A percentile compares a stretch with the other conserved stretches of the same genome.
These are phyloP conservation scores for Steinernema feltiae DNA, from an alignment of 1,140 invertebrate genomes.

Conservation along the genomic window DNA sequence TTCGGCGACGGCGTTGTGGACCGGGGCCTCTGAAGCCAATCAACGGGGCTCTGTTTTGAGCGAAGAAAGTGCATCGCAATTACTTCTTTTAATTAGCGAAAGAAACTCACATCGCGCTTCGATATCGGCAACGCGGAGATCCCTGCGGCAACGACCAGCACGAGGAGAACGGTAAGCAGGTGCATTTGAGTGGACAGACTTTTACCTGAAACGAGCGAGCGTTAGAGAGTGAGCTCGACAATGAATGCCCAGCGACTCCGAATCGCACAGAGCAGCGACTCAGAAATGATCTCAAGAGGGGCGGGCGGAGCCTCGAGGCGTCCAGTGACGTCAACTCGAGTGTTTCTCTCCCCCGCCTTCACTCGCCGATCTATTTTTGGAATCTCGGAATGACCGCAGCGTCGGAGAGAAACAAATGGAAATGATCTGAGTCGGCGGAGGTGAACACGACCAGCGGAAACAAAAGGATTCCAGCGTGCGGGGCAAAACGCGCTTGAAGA, in stretches of 20 bases:
- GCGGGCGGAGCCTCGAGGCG: background rate
- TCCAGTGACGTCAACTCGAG: background rate
- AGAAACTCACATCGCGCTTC: background rate
- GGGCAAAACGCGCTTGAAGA: no score
- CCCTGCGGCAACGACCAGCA: background rate
- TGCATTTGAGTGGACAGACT: background rate
- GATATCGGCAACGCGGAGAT: background rate
- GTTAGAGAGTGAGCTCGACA: background rate
- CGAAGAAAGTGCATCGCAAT: background rate
- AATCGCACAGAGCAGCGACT: no score
- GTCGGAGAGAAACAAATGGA: background rate
- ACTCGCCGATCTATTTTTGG: background rate
- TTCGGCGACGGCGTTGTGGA: no score
- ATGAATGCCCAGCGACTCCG: background rate
- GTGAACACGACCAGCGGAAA: no score
- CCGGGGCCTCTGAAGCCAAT: no score
- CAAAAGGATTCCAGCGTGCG: no score
- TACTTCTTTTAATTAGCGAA: background rate
- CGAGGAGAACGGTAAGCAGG: background rate
- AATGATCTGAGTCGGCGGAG: no score
- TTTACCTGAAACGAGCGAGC: background rate
- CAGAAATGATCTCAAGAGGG: background rate
- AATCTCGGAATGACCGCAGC: background rate
- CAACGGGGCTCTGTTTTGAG: background rate
- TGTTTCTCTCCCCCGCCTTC: slow-evolving; percentile 2